Conservation (phyloP, 2,888 invertebrate genomes). For the Crioceris asparagi region DNA sequence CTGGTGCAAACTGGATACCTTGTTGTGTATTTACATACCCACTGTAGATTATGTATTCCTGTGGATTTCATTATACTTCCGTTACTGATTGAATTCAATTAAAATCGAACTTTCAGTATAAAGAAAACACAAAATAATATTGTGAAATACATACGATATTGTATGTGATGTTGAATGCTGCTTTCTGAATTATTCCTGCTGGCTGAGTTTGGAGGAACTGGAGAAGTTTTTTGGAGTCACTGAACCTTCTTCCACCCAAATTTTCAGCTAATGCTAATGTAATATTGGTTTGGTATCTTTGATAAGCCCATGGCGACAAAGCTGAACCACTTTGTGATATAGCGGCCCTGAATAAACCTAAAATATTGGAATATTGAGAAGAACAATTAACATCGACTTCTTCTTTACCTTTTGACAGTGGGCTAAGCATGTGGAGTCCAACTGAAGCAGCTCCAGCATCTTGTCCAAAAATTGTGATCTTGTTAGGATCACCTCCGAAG, state of each 20-base stretch:
- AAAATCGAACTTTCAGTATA: too few relatives aligned
- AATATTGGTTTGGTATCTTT: too few relatives aligned
- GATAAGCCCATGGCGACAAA: slow-evolving; percentile 27
- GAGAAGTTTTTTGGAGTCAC: not conserved
- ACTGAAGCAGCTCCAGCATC: slow-evolving; percentile 56
- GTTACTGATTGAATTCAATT: too few relatives aligned
- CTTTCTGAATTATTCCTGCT: not conserved
- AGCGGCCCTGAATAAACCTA: slow-evolving; percentile 24
- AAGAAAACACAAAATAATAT: too few relatives aligned
- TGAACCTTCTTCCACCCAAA: too few relatives aligned
- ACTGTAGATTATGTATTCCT: too few relatives aligned
- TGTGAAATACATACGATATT: too few relatives aligned
- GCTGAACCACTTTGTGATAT: slow-evolving; percentile 28
- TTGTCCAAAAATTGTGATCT: slow-evolving; percentile 54
- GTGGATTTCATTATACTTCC: too few relatives aligned
- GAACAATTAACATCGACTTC: too few relatives aligned
- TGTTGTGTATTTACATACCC: too few relatives aligned
- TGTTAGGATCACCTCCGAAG: slow-evolving; percentile 60
- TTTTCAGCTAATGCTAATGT: too few relatives aligned
- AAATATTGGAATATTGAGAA: slow-evolving; percentile 1
- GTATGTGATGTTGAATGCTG: not conserved
- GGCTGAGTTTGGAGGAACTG: not conserved
- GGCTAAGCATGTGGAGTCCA: slow-evolving; percentile 11
- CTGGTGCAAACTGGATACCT: slow-evolving; percentile 20
- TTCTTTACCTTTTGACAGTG: slow-evolving; percentile 6